These are phyloP conservation scores for Theonella swinhoei DNA, from an alignment of 37 sponge, comb jelly and placozoan species.

Conservation along the genomic window DNA sequence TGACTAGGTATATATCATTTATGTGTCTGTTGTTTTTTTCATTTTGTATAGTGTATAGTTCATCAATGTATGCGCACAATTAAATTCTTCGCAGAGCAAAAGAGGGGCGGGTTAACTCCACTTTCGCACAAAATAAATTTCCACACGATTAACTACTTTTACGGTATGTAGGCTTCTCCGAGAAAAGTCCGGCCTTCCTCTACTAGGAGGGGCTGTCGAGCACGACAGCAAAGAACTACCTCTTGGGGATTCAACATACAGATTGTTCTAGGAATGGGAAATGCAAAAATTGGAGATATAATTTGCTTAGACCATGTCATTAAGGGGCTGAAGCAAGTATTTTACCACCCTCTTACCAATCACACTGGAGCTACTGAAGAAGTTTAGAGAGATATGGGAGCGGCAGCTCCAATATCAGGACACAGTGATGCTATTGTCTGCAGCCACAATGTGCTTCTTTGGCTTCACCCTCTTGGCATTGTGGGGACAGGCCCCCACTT, in stretches of 20 bases:
- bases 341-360: not conserved
- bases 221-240: constrained; percentile 9
- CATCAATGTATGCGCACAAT: no score
- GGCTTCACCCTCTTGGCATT: no score
- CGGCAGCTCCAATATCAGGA: not conserved
- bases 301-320: constrained; percentile 10
- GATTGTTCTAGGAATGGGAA: constrained; percentile 30
- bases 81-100: no score
- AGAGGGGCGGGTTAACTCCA: no score
- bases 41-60: no score
- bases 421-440: not conserved
- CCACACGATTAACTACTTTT: no score
- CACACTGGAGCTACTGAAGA: not conserved
- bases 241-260: constrained; percentile 18
- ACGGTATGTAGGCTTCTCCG: no score
- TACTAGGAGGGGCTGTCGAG: not conserved
- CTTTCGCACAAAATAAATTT: no score
- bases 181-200: not conserved
- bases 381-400: not conserved
- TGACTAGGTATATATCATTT: no score
- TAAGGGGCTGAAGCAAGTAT: constrained; percentile 2
- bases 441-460: not conserved
- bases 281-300: not conserved
- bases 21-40: no score
- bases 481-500: no score